Base-by-base conservation (phyloP, 1,140 invertebrate genomes). In the Leptopilina boulardi region DNA sequence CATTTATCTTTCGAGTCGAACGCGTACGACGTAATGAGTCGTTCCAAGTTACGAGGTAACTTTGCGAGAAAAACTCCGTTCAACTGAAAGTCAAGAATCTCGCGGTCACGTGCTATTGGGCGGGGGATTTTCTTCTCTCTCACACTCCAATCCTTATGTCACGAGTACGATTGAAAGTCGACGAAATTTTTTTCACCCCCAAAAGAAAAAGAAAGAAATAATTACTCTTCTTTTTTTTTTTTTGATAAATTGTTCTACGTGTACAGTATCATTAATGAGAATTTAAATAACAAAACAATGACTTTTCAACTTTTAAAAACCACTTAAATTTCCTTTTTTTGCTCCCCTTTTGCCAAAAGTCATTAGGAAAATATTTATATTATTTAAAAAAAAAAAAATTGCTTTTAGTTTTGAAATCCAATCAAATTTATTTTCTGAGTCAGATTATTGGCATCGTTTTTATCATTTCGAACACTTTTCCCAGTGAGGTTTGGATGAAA, bases 1-100 rank as follows among this genome's bases (percentile, higher is more conserved):
- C 81, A 85, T 85, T 86, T 86, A 84, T 87, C 81, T 82, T 84
- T 78, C n/a, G 8, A 82, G 76, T 84, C 77, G 74, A 80, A 82
- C 75, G 79, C 76, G 66, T 74, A 70, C 76, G 47, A 76, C 47
- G 76, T 77, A 81, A 81, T 81, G 79, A 81, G 79, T 77, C 79
- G 71, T 72, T 72, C 77, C 59, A 77, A 81, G 79, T 81, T 81
- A 81, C 79, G 79, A 78, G 74, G 72, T 78, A 81, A 81, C 76
- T 81, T 81, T 72, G 51, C 74, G 76, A n/a, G n/a, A 81, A 78
- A 78, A 78, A 81, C 74, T 66, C 59, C 21, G 23, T 30, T 30
- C 13, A 30, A 66, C 59, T n/a, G 59, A 66, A 66, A 66, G 59
- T 66, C 59, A 66, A 23, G 59, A 66, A 66, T 66, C 13, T 30